These are phyloP conservation scores for Gymnogyps californianus DNA, from an alignment of 2,113 vertebrate genomes.

Conservation along the genomic window DNA sequence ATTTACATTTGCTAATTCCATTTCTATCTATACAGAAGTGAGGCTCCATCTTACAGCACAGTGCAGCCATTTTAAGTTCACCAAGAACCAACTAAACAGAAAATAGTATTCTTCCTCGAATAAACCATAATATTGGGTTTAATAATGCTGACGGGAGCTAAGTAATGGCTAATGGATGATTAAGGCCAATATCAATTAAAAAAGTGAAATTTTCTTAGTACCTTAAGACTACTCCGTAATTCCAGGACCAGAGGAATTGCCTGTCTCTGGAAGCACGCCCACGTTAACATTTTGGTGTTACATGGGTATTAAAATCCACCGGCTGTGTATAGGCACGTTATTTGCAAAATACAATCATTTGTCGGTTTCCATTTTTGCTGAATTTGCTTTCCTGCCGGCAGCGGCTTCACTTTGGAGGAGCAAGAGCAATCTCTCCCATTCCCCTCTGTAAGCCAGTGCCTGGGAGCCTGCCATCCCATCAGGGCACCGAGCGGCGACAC, in stretches of 20 bases:
- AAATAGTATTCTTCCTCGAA: background rate
- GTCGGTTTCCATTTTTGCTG: background rate
- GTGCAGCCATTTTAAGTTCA: slow-evolving; percentile 38
- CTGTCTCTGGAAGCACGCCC: background rate
- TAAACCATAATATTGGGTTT: background rate
- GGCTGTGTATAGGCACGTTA: background rate
- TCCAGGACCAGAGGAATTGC: background rate
- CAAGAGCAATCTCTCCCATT: background rate
- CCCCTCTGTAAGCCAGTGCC: background rate
- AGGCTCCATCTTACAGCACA: slow-evolving; percentile 24
- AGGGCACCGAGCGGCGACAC: rapidly evolving
- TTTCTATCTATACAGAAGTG: background rate
- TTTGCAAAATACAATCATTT: background rate
- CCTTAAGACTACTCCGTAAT: background rate
- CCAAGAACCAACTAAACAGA: background rate
- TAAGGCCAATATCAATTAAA: background rate
- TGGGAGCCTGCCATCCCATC: background rate
- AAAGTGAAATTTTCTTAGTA: background rate
- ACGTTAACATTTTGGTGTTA: rapidly evolving
- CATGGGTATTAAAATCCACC: rapidly evolving
- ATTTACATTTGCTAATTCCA: slow-evolving; percentile 26
- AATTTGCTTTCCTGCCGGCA: background rate
- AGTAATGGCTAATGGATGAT: background rate
- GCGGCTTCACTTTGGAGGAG: background rate
- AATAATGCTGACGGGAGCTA: background rate